Percentiles rank a stretch among this genome's conserved stretches.
Evolutionary conservation across 2,888 invertebrate species (phyloP).

Genomic region (Pollenia angustigena): DNA sequence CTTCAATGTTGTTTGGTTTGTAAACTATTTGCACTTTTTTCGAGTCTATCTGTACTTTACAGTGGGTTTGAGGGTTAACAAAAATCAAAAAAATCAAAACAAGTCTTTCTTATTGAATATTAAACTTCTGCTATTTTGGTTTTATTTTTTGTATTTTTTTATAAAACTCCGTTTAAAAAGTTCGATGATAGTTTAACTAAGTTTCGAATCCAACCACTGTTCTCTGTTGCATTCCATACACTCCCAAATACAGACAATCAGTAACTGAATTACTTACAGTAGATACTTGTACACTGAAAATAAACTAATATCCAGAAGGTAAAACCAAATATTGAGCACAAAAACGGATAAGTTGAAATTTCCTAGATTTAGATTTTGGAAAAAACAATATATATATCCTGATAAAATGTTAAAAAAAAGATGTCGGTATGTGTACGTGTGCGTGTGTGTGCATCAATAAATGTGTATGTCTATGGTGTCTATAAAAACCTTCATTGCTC

Average conservation of each 20-base stretch:
- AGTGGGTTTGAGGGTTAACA: not conserved
- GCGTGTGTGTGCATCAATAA: no score
- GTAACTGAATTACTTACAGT: constrained; percentile 1
- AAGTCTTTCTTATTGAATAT: not conserved
- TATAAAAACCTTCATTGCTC: constrained; percentile 49
- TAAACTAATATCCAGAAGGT: not conserved
- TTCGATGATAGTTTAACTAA: no score
- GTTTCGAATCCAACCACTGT: not conserved
- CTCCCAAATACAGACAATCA: not conserved
- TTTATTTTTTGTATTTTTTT: no score
- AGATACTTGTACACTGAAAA: not conserved
- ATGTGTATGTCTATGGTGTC: not conserved
- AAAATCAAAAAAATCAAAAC: not conserved
- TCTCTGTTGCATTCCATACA: not conserved
- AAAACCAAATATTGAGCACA: not conserved
- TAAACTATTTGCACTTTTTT: not conserved
- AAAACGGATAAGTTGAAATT: not conserved
- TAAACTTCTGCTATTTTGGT: no score
- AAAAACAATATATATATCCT: not conserved
- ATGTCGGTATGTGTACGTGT: no score
- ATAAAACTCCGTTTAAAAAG: no score
- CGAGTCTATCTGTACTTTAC: not conserved
- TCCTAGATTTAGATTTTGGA: not conserved
- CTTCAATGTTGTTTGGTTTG: constrained; percentile 14
- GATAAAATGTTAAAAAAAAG: no score